Percentiles rank a stretch among this genome's conserved stretches.
Evolutionary conservation across 2,888 invertebrate genomes (phyloP).

Genomic region (Ophioninae sp.): DNA sequence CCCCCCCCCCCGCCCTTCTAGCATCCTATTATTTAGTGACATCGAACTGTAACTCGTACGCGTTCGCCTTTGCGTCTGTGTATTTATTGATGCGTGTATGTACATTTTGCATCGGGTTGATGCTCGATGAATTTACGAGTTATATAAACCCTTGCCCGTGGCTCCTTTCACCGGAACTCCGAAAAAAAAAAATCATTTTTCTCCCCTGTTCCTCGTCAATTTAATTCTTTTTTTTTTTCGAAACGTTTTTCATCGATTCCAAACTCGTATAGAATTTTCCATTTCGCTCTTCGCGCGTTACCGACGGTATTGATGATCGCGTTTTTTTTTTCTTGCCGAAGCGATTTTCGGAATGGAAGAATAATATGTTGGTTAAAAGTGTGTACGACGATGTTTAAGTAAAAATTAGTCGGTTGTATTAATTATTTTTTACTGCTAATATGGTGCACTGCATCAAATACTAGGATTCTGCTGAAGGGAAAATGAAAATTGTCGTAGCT

Average conservation of each 20-base stretch:
- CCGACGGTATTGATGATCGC: neutral
- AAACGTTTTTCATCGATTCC: slow-evolving; percentile 32
- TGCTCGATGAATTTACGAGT: slow-evolving; percentile 66
- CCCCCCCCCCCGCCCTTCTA: slow-evolving; percentile 17
- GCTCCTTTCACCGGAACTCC: slow-evolving; percentile 49
- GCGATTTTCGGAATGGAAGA: slow-evolving; percentile 17
- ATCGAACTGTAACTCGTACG: slow-evolving; percentile 63
- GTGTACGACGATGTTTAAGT: neutral
- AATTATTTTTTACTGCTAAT: neutral
- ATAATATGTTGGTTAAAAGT: neutral
- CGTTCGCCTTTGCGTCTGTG: slow-evolving; percentile 8
- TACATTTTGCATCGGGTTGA: slow-evolving; percentile 57
- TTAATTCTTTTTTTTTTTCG: slow-evolving; percentile 22
- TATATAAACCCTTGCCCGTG: slow-evolving; percentile 32
- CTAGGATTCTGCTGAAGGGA: neutral
- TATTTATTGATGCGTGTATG: slow-evolving; percentile 10
- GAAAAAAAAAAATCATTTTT: slow-evolving; percentile 45
- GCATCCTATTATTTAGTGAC: slow-evolving; percentile 70
- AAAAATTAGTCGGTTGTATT: neutral
- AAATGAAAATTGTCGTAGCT: neutral
- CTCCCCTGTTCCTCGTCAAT: slow-evolving; percentile 49
- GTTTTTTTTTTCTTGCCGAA: slow-evolving; percentile 13
- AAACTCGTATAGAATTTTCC: slow-evolving; percentile 32
- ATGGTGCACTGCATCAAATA: neutral
- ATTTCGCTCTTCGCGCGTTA: slow-evolving; percentile 1